Conservation (phyloP, 2,113 vertebrate genomes). For the Geococcyx californianus region DNA sequence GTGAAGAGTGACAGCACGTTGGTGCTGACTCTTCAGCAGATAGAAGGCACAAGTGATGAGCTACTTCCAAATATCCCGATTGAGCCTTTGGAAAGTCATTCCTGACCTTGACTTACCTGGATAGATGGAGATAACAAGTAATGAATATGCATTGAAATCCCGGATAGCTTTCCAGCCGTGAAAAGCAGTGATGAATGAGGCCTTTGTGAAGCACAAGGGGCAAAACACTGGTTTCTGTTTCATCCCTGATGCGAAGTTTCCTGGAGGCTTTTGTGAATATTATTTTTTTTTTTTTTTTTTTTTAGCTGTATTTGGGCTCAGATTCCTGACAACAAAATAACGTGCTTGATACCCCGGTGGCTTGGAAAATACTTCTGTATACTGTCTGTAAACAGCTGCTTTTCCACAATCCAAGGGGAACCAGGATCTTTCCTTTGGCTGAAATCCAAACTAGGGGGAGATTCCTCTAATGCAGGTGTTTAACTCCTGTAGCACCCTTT, state of each 20-base stretch:
- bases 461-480: background rate
- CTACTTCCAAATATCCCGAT: background rate
- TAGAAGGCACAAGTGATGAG: background rate
- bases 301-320: background rate
- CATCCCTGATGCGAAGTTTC: background rate
- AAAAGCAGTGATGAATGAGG: slow-evolving; percentile 34
- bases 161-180: background rate
- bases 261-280: background rate
- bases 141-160: slow-evolving; percentile 31
- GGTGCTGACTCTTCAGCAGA: background rate
- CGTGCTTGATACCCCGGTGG: rapidly evolving
- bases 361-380: background rate
- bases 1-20: background rate
- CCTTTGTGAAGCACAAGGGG: slow-evolving; percentile 27
- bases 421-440: background rate
- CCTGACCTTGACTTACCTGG: slow-evolving; percentile 22
- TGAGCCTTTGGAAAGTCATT: background rate
- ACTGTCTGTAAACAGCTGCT: background rate
- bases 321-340: background rate
- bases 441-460: rapidly evolving
- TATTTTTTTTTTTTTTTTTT: too few species aligned
- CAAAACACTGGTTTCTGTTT: slow-evolving; percentile 28
- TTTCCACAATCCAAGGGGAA: background rate
- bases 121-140: background rate
- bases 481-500: background rate